A percentile compares a stretch with the other conserved stretches of the same genome.
These are phyloP conservation scores for Bufo bufo DNA, from an alignment of 2,113 vertebrate species.

Conservation along the genomic window DNA sequence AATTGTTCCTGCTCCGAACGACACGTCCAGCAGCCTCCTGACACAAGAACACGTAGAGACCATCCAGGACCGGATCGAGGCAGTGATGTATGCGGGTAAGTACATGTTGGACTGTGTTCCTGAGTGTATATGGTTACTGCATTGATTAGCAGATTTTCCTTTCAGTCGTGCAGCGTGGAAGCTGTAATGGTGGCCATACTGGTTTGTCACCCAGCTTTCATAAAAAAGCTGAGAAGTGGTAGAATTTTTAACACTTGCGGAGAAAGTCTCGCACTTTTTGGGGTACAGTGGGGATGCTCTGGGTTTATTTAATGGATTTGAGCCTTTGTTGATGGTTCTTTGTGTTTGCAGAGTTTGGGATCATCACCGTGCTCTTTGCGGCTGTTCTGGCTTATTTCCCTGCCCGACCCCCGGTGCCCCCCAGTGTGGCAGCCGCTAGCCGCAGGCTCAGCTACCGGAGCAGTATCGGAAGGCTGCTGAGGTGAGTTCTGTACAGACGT, in stretches of 20 bases:
- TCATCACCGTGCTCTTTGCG: slow-evolving; percentile 82
- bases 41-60: slow-evolving; percentile 61
- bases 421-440: slow-evolving; percentile 94
- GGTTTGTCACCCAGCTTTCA: too few species aligned
- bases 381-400: slow-evolving; percentile 90
- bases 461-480: slow-evolving; percentile 90
- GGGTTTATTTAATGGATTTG: too few species aligned
- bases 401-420: slow-evolving; percentile 88
- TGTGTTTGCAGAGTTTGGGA: slow-evolving; percentile 82
- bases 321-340: neutral
- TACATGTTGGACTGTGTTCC: too few species aligned
- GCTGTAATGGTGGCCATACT: too few species aligned
- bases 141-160: neutral
- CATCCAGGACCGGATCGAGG: slow-evolving; percentile 87
- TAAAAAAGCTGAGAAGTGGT: too few species aligned
- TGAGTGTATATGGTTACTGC: too few species aligned
- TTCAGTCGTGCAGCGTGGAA: too few species aligned
- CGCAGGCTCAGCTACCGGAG: slow-evolving; percentile 91
- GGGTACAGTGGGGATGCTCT: too few species aligned
- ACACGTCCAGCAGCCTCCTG: slow-evolving; percentile 64
- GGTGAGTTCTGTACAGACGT: slow-evolving; percentile 69
- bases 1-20: slow-evolving; percentile 88
- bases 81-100: slow-evolving; percentile 90
- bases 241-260: too few species aligned
- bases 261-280: too few species aligned